Base-by-base conservation (phyloP, 2,113 vertebrate genomes). In the Synchiropus splendidus region DNA sequence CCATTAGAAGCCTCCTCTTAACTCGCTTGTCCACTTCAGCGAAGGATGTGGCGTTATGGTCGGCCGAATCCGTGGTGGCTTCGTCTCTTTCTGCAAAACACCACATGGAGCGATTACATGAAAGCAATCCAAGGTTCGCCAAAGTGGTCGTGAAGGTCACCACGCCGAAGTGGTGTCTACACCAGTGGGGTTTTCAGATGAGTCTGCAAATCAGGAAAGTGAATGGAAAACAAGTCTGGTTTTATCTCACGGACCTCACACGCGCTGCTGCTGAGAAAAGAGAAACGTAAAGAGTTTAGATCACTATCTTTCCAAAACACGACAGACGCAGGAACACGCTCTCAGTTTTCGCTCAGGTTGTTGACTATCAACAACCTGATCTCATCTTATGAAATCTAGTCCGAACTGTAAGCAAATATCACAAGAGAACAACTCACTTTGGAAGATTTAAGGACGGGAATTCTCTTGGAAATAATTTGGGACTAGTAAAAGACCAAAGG, bases 1-100 rank as follows among this genome's bases (percentile, higher is more conserved):
- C 95, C 95, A 99, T 99, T 12, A 96, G 87, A 58, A 99, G 85
- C 16, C 92, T 82, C 15, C 94, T 83, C 40, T 96, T 99, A 64
- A 97, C 95, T 9, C 95, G 85, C 64, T 97, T 99, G 77, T 99
- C 95, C 50, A 88, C 89, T 46, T 99, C 94, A 0, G 78, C 77
- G 39, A 89, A 80, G 35, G 83, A 85, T 0, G 92, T 95, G 67
- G 85, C 37, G 14, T 95, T 94, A 69, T 77, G 84, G 50, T 95
- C 92, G 1, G 74, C 64, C 50, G 81, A 42, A 46, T 92, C 90
- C 3, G 69, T 34, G 57, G 81, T 43, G 45, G 76, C 58, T 34
- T 94, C 89, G 43, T 92, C 89, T 60, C 55, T 84, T 67, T 95
- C 95, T 99, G 70, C 9, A 45, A 27, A 32, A 44, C 48, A 77